phyloP scores from a whole-genome alignment of 1,140 invertebrate species.

The Drosophila triauraria region DNA sequence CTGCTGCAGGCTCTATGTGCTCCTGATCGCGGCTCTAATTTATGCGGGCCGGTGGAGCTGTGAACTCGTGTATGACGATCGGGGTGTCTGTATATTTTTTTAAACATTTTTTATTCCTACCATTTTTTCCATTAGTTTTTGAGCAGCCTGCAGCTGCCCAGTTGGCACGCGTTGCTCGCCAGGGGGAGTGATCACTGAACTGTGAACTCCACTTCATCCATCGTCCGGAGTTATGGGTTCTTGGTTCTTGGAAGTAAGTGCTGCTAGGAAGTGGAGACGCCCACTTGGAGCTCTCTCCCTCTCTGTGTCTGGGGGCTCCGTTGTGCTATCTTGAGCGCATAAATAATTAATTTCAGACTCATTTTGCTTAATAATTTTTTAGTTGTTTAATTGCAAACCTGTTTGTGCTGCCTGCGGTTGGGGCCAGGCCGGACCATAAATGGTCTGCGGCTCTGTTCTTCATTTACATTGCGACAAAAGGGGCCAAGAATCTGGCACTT shows the following conservation, averaged over 20 bases:
- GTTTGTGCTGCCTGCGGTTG: conserved; percentile 44
- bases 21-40: conserved; percentile 58
- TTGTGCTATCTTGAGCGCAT: conserved; percentile 66
- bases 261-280: conserved; percentile 27
- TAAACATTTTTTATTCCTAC: conserved; percentile 5
- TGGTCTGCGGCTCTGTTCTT: conserved; percentile 56
- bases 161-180: conserved; percentile 67
- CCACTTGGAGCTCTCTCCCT: conserved; percentile 24
- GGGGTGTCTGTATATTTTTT: conserved; percentile 25
- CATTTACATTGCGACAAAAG: conserved; percentile 72
- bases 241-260: conserved; percentile 48
- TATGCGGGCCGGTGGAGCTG: conserved; percentile 69
- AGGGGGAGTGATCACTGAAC: conserved; percentile 65
- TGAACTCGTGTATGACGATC: conserved; percentile 78
- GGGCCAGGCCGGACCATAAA: conserved; percentile 65
- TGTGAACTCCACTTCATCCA: conserved; percentile 48
- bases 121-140: conserved; percentile 6
- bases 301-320: conserved; percentile 27
- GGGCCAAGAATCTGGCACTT: conserved; percentile 55
- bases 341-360: conserved; percentile 78
- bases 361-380: conserved; percentile 69
- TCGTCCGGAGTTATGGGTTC: conserved; percentile 51
- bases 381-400: conserved; percentile 79
- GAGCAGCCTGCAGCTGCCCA: conserved; percentile 72
- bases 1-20: conserved; percentile 34